phyloP scores from a whole-genome alignment of 1,140 invertebrate species.

The Phymastichus coffea region DNA sequence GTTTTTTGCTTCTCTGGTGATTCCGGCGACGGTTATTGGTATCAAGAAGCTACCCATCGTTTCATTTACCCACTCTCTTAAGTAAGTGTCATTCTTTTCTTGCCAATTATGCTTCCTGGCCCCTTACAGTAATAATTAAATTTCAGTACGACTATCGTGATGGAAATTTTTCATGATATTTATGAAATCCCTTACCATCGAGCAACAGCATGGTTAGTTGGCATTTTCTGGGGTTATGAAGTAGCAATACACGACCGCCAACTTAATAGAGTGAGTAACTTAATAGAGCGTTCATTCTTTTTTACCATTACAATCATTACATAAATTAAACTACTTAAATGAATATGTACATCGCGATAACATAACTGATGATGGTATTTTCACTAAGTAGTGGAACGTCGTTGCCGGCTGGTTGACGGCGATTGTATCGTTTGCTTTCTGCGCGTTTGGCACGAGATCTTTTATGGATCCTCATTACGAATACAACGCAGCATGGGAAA shows the following conservation, averaged over 20 bases:
- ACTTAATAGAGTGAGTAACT: conserved; percentile 21
- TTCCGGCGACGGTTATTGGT: neutral
- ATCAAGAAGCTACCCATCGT: conserved; percentile 3
- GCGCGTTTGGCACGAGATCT: neutral
- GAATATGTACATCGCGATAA: too few relatives aligned
- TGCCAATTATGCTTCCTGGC: too few relatives aligned
- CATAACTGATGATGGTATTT: too few relatives aligned
- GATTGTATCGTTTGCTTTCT: neutral
- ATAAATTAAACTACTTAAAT: too few relatives aligned
- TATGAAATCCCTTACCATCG: conserved; percentile 48
- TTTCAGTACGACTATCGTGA: neutral
- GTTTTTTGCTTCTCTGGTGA: neutral
- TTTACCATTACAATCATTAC: too few relatives aligned
- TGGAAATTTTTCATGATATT: conserved; percentile 8
- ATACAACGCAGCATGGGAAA: conserved; percentile 21
- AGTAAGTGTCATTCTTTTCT: too few relatives aligned
- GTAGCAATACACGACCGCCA: conserved; percentile 15
- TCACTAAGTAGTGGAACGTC: too few relatives aligned
- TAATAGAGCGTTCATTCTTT: too few relatives aligned
- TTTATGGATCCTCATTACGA: neutral
- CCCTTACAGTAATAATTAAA: too few relatives aligned
- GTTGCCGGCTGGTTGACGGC: neutral
- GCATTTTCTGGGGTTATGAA: conserved; percentile 59
- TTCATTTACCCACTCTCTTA: neutral
- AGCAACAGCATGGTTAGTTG: conserved; percentile 61